These are phyloP conservation scores for Dryas iulia DNA, from an alignment of 1,140 invertebrate genomes.

Conservation along the genomic window DNA sequence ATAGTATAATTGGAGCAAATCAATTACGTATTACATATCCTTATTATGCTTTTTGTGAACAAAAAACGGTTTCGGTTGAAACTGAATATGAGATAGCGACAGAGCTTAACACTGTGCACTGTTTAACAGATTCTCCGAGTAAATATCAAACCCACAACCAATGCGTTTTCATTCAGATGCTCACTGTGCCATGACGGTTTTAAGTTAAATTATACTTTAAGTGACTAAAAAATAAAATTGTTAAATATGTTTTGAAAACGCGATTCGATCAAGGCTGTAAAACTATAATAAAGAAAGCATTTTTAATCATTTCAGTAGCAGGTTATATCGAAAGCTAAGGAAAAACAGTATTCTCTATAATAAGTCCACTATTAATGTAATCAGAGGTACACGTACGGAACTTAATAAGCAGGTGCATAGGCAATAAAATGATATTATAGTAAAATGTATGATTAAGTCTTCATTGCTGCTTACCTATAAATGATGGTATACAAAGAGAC, in stretches of 20 bases:
- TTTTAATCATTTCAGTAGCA: background rate
- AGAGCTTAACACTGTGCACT: too few relatives aligned
- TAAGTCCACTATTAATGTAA: slow-evolving; percentile 6
- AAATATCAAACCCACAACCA: too few relatives aligned
- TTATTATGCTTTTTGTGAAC: too few relatives aligned
- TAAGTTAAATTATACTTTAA: too few relatives aligned
- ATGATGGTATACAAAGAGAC: slow-evolving; percentile 8
- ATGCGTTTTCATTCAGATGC: too few relatives aligned
- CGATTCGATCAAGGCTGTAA: too few relatives aligned
- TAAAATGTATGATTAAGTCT: slow-evolving; percentile 23
- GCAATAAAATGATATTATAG: slow-evolving; percentile 19
- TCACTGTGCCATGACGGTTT: too few relatives aligned
- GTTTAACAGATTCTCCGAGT: too few relatives aligned
- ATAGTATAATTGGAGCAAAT: background rate
- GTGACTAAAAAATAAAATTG: too few relatives aligned
- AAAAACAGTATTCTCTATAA: slow-evolving; percentile 8
- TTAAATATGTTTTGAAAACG: background rate
- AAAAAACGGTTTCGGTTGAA: too few relatives aligned
- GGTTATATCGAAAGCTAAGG: background rate
- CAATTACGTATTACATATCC: too few relatives aligned
- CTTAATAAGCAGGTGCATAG: slow-evolving; percentile 7
- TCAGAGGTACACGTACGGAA: slow-evolving; percentile 14
- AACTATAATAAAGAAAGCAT: background rate
- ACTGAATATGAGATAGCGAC: too few relatives aligned
- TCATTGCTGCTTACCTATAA: slow-evolving; percentile 14